Base-by-base conservation (phyloP, 2,113 vertebrate genomes). In the Aplodontia rufa region DNA sequence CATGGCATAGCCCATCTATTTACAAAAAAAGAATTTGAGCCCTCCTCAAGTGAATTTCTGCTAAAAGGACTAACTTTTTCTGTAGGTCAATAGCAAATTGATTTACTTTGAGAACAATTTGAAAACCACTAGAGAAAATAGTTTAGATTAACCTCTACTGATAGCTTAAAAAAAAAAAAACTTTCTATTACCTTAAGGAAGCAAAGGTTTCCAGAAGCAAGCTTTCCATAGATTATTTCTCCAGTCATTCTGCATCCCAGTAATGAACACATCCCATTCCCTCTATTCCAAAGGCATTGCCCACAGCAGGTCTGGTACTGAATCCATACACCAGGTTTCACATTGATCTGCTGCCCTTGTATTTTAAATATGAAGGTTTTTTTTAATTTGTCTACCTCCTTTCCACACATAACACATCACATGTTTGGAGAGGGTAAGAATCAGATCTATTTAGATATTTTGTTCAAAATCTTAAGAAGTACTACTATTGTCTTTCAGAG, bases 81-180 rank as follows among this genome's bases (percentile, higher is more conserved):
- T 30, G 8, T 58, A 78, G 42, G 68, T 78, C 69, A 85, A 68
- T 35, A 81, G 24, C 55, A 82, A 90, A 60, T 85, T 87, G 58
- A 84, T 94, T 86, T 89, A 91, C 51, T 92, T 86, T 6, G 37
- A 78, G 78, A 91, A 89, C 35, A 95, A 55, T 74, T 92, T 64
- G 32, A 91, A 95, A 96, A 92, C 20, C 47, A 83, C 51, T 35
- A 49, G 35, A 94, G 79, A 86, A 95, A 93, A 69, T 0, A n/a
- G 16, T 94, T 83, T 47, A 14, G 49, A 66, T 84, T 90, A 91
- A 75, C 80, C 20, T 87, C 47, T 55, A 9, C 40, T 42, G 45
- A 83, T 26, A n/a, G 17, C 17, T 87, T 81, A 30, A 62, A 64
- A 64, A 62, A 62, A 62, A 68, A 71, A 66, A 71, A 58, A 14